Conservation (phyloP, 1,140 invertebrate species). For the Hestina assimilis region DNA sequence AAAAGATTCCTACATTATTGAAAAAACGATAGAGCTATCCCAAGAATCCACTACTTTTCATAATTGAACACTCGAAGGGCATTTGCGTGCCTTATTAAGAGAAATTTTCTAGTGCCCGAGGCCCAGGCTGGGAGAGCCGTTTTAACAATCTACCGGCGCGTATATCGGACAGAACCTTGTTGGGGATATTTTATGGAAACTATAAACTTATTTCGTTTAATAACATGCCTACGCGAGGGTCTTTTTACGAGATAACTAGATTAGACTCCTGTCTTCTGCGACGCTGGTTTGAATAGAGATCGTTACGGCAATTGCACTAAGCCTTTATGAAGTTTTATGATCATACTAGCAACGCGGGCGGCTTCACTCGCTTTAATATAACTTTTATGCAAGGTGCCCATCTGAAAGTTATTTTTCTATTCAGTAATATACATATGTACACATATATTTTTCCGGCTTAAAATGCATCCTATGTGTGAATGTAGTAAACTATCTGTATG, state of each 20-base stretch:
- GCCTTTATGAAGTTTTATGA: too few species aligned
- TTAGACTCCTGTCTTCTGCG: slow-evolving; percentile 22
- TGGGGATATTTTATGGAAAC: slow-evolving; percentile 40
- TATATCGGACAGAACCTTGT: slow-evolving; percentile 15
- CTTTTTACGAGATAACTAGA: slow-evolving; percentile 33
- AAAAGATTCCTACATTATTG: too few species aligned
- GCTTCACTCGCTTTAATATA: too few species aligned
- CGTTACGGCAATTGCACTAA: slow-evolving; percentile 10
- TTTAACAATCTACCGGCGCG: slow-evolving; percentile 28
- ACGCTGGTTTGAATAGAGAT: slow-evolving; percentile 1
- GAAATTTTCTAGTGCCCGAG: slow-evolving; percentile 39
- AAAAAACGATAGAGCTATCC: slow-evolving; percentile 9
- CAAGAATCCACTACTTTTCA: slow-evolving; percentile 42
- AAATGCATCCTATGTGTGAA: too few species aligned
- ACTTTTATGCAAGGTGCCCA: too few species aligned
- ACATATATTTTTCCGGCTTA: too few species aligned
- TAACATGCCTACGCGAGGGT: slow-evolving; percentile 32
- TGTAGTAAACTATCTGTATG: too few species aligned
- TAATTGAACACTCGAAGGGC: slow-evolving; percentile 44
- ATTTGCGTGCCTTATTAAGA: slow-evolving; percentile 49
- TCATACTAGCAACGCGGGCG: too few species aligned
- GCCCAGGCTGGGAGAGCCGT: slow-evolving; percentile 21
- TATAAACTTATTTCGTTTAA: slow-evolving; percentile 47
- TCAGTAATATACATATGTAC: too few species aligned
- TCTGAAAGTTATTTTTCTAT: too few species aligned